Evolutionary conservation across 2,888 invertebrate species (phyloP), one percentile per base, ranked within the genome.

Genomic region (Drosophila gaucha): DNA sequence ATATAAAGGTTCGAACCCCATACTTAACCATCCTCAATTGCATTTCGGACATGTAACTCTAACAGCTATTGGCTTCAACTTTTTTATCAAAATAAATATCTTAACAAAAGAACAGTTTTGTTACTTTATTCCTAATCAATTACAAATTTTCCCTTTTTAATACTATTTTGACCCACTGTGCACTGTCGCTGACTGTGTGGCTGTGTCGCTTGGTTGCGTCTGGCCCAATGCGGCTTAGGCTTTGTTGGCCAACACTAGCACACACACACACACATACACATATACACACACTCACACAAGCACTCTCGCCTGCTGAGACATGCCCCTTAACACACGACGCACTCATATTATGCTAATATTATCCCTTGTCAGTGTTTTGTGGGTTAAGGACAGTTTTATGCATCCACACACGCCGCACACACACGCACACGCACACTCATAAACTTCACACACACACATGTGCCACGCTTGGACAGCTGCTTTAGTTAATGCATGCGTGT

Each of bases 371-470:
- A 74, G 73, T 75, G 71, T 77, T 74, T 80, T 83, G 85, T 85
- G 87, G 87, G 85, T 85, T 85, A 85, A 85, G 85, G 85, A 87
- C 87, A 85, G 69, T 87, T 85, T 85, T 85, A 85, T 85, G 79
- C 67, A 72, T 60, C 64, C 72, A 55, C 69, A 59, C 63, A 64
- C 65, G 47, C 70, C 65, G 35, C 49, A 56, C 52, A 51, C 28
- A 56, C 54, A 38, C 41, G 31, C 39, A 35, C 46, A 51, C 38
- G 31, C 39, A 35, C 46, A 51, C 38, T 22, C 58, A 35, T 44
- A 52, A 64, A 47, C 56, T 43, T 68, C 74, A 47, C 47, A 74
- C 69, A 57, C 50, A 77, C 74, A 60, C 65, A 71, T 63, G 55
- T 68, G 66, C 49, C 51, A 58, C 59, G 39, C 41, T 57, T 58